These are phyloP conservation scores for Clostera curtula DNA, from an alignment of 2,888 invertebrate species.

Conservation along the genomic window DNA sequence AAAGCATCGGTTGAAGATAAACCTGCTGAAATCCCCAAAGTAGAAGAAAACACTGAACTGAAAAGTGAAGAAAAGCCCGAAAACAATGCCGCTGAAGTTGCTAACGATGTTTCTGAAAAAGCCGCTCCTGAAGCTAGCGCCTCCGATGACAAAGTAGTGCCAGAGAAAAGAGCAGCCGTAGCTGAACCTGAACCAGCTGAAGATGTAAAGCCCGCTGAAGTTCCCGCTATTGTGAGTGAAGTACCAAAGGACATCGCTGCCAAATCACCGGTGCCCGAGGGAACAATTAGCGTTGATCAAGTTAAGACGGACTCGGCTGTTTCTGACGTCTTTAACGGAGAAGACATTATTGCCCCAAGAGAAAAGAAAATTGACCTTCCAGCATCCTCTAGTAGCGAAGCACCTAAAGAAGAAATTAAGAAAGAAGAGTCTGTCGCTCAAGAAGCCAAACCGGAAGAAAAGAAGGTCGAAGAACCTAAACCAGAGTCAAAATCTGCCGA, in stretches of 20 bases:
- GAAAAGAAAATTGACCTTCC: constrained; percentile 53
- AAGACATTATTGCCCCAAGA: constrained; percentile 37
- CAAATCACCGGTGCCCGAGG: constrained; percentile 37
- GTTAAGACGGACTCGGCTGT: constrained; percentile 42
- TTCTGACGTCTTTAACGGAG: constrained; percentile 50
- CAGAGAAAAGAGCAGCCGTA: constrained; percentile 26
- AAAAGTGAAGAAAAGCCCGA: constrained; percentile 23
- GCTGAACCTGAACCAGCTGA: constrained; percentile 23
- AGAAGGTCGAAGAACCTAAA: constrained; percentile 12
- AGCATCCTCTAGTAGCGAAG: constrained; percentile 41
- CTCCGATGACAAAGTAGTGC: constrained; percentile 31
- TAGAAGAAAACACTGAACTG: constrained; percentile 2
- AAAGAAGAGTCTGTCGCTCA: constrained; percentile 16
- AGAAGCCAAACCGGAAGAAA: constrained; percentile 15
- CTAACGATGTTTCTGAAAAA: constrained; percentile 23
- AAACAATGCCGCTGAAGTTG: constrained; percentile 23
- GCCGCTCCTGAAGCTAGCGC: constrained; percentile 32
- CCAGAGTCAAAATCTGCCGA: constrained; percentile 23
- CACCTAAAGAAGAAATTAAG: constrained; percentile 40
- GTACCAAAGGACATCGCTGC: constrained; percentile 31
- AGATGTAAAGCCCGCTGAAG: constrained; percentile 29
- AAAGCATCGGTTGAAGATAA: constrained; percentile 6
- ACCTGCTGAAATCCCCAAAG: constrained; percentile 25
- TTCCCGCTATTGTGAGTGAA: constrained; percentile 40
- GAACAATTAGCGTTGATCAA: constrained; percentile 42